Conservation (phyloP, 2,113 vertebrate species). For the Rhodinocichla rosea region DNA sequence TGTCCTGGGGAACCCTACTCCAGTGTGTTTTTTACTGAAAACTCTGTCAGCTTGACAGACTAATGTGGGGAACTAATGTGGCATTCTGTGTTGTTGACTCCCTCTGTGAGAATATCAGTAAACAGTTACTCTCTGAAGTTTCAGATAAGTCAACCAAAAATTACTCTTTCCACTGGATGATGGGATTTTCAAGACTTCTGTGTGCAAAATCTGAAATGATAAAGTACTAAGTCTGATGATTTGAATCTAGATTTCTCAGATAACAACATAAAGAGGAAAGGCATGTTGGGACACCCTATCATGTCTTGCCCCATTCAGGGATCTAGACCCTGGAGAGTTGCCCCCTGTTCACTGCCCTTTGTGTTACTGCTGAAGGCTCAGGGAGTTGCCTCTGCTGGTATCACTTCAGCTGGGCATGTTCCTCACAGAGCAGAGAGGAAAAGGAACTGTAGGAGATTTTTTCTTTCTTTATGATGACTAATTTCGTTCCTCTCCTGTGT, state of each 20-base stretch:
- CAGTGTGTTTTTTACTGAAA: neutral
- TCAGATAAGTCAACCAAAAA: neutral
- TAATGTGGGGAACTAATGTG: neutral
- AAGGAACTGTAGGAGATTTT: neutral
- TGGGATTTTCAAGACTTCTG: neutral
- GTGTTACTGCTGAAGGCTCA: fast-evolving
- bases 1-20: neutral
- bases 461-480: neutral
- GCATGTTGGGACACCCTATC: fast-evolving
- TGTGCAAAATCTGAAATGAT: neutral
- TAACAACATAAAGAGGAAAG: neutral
- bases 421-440: neutral
- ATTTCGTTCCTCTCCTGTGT: neutral
- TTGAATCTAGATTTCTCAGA: neutral
- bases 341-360: neutral
- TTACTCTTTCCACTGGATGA: neutral
- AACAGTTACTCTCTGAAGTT: neutral
- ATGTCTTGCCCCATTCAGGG: neutral
- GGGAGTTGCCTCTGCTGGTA: neutral
- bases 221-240: fast-evolving
- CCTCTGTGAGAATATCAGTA: neutral
- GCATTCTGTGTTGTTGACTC: neutral
- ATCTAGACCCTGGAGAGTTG: too few relatives aligned
- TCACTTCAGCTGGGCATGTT: neutral
- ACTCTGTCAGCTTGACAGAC: neutral